Conservation (phyloP, 2,797 vertebrate genomes). For the Morelia viridis region DNA sequence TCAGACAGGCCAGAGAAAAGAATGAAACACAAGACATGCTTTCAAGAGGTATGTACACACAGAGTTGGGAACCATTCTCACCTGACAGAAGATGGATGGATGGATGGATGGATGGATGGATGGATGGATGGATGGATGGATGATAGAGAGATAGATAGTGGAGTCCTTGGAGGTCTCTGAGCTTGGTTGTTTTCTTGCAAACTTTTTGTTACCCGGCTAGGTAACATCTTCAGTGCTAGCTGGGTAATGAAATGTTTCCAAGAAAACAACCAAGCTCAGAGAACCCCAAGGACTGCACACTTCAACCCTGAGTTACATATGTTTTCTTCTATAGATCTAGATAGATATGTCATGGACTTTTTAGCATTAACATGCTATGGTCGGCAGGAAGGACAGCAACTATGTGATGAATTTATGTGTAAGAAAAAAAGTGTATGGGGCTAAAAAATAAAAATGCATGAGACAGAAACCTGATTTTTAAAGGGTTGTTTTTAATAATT, state of each 20-base stretch:
- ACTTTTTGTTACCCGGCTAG: too few species aligned
- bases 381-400: neutral
- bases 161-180: too few species aligned
- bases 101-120: neutral
- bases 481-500: neutral
- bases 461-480: neutral
- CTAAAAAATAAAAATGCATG: neutral
- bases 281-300: too few species aligned
- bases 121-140: too few species aligned
- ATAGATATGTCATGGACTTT: too few species aligned
- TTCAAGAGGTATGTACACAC: neutral
- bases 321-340: too few species aligned
- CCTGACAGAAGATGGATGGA: neutral
- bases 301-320: too few species aligned
- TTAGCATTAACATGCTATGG: too few species aligned
- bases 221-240: too few species aligned
- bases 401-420: neutral
- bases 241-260: too few species aligned
- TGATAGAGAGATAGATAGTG: neutral
- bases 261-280: too few species aligned
- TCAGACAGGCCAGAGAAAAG: neutral
- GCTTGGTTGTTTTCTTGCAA: too few species aligned
- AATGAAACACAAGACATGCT: neutral
- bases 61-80: neutral
- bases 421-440: neutral